Base-by-base conservation (phyloP, 2,888 invertebrate genomes). In the Papilio gigon region DNA sequence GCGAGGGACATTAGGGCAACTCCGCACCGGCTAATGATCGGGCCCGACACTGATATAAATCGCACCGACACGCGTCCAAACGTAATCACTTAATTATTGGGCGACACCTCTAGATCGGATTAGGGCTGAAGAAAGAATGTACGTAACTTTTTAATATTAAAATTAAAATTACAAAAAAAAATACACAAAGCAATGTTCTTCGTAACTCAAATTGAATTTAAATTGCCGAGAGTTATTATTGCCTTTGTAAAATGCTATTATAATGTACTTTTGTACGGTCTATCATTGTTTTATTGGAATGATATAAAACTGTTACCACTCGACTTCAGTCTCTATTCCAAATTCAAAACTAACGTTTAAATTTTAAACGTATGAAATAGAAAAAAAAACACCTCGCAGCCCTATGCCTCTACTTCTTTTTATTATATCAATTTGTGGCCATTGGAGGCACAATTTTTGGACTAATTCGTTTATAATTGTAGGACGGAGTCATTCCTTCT, bases 391-490 rank as follows among this genome's bases (percentile, higher is more conserved):
- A 9, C 59, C 37, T 12, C 42, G 61, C 77, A 78, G 67, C 79
- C 78, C 77, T 78, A 70, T 30, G 70, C 73, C 66, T 69, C 77
- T 79, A 79, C 86, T 83, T 85, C 85, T 85, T 90, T 91, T 92
- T 91, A 92, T 92, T 91, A 91, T 91, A 91, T 91, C 90, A 91
- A 92, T 92, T 91, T 91, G 88, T 85, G 90, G 81, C 87, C 89
- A 92, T 92, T 91, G 86, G 84, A 89, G 86, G 86, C 87, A 85
- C 84, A 84, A 84, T 88, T 90, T 85, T 90, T 87, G 84, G 85
- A 77, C 86, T 92, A 92, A 92, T 92, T 87, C 84, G 85, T 89
- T 90, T 90, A 91, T 92, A 91, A 92, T 92, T 89, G 88, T 86
- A 82, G 88, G 85, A 89, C 86, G 81, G 84, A 81, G 82, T 81